Percentiles rank a stretch among this genome's conserved stretches.
phyloP scores from a whole-genome alignment of 1,140 invertebrate species.

The Drosophila jambulina region DNA sequence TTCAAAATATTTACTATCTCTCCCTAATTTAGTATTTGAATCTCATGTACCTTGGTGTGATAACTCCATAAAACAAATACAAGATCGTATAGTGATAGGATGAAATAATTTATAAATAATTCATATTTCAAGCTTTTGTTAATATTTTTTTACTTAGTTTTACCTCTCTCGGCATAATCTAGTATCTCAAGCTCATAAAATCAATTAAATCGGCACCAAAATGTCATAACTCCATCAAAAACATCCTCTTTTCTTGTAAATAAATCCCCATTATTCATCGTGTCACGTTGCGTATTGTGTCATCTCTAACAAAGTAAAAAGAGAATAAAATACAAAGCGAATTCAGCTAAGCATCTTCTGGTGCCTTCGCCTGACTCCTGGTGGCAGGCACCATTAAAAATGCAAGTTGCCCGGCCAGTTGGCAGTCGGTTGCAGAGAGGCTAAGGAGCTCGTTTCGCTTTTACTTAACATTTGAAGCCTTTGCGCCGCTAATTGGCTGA shows the following conservation, averaged over 20 bases:
- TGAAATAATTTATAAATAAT: too few relatives aligned
- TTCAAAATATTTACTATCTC: too few relatives aligned
- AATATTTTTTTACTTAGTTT: too few relatives aligned
- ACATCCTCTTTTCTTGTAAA: neutral
- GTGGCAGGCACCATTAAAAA: constrained; percentile 71
- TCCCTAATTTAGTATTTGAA: neutral
- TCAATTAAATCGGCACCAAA: neutral
- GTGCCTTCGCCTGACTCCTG: constrained; percentile 24
- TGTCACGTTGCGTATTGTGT: constrained; percentile 1
- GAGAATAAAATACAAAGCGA: constrained; percentile 6
- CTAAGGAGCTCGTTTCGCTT: constrained; percentile 73
- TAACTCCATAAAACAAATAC: too few relatives aligned
- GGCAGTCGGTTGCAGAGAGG: constrained; percentile 10
- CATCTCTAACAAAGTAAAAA: constrained; percentile 3
- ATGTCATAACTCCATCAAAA: neutral
- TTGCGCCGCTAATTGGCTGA: constrained; percentile 83
- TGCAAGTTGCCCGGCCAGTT: constrained; percentile 77
- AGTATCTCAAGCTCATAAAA: neutral
- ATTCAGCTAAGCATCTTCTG: constrained; percentile 58
- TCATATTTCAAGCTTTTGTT: too few relatives aligned
- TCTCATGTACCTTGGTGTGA: too few relatives aligned
- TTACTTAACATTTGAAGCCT: constrained; percentile 82
- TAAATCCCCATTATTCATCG: neutral
- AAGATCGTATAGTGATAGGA: too few relatives aligned
- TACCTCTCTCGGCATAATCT: too few relatives aligned